Base-by-base conservation (phyloP, 2,797 vertebrate genomes). In the Psittacula derbiana region DNA sequence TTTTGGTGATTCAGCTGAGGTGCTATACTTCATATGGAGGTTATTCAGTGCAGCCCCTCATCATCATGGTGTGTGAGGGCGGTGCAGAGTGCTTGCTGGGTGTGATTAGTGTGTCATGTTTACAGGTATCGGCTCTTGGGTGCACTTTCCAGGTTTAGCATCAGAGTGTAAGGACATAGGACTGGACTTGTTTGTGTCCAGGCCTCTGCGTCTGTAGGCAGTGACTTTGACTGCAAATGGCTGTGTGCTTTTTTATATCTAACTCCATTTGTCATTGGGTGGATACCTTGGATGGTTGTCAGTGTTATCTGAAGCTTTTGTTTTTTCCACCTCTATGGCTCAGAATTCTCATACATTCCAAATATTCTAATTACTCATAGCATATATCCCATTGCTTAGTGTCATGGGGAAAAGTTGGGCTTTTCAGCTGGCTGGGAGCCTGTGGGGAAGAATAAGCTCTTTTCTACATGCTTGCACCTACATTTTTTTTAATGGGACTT, bases 1-100 rank as follows among this genome's bases (percentile, higher is more conserved):
- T 88, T 89, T 73, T 1, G 69, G 89, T 96, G 95, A 95, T 89
- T 96, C 92, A 92, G 79, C 87, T 41, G 80, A 65, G 92, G 72
- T 46, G 55, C 28, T 72, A 78, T 89, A 60, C 67, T 74, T 50
- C 4, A 0, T 11, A 8, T 18, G 53, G 92, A 91, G 89, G 72
- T 86, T 83, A 36, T 40, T 53, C 11, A 0, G 65, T 0, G 0
- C 11, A 69, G 93, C 75, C 90, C 89, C 85, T 88, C 2, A 3
- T 78, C 71, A 47, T 64, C 7, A 1, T 1, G 2, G 88, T 6
- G 0, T 57, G 36, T 4, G 28, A 62, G 71, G 61, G 57, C 4
- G 4, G 33, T n/a, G 47, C 53, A 6, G 52, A 11, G 46, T 8
- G 44, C 38, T 41, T 53, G 23, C 72, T 57, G 65, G 84, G 25